These are phyloP conservation scores for Harpagus bidentatus DNA, from an alignment of 2,113 vertebrate genomes.

Conservation along the genomic window DNA sequence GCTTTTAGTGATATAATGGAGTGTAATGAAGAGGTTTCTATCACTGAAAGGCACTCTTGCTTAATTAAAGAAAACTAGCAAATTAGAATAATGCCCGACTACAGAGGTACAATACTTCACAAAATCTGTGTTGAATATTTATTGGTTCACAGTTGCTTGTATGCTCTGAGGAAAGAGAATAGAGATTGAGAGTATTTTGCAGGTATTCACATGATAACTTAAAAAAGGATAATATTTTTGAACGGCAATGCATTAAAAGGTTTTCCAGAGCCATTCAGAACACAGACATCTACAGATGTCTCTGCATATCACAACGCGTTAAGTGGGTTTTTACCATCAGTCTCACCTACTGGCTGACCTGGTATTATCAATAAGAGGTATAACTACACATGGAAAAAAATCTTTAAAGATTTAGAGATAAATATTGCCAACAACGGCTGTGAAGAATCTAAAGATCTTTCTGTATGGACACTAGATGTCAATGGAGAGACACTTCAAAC, in stretches of 20 bases:
- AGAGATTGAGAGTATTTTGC: not conserved
- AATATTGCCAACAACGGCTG: not conserved
- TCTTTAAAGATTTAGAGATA: not conserved
- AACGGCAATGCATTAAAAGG: not conserved
- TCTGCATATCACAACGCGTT: not conserved
- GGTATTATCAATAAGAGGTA: not conserved
- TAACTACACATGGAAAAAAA: not conserved
- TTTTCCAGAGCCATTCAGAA: not conserved
- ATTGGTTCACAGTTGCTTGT: not conserved
- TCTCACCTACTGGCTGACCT: not conserved
- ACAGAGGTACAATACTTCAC: not conserved
- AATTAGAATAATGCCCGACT: not conserved
- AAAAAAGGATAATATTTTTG: not conserved
- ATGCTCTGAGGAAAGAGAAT: not conserved
- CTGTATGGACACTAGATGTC: slow-evolving; percentile 49
- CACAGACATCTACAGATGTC: not conserved
- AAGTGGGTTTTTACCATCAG: not conserved
- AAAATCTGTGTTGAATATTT: not conserved
- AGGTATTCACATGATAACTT: not conserved
- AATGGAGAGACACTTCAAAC: slow-evolving; percentile 50
- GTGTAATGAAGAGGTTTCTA: not conserved
- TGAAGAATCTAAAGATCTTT: not conserved
- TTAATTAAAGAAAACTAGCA: not conserved
- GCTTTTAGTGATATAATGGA: not conserved
- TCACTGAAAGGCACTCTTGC: not conserved